Percentiles rank a stretch among this genome's conserved stretches.
phyloP scores from a whole-genome alignment of 2,113 vertebrate species.

The Pterocles orientalis region DNA sequence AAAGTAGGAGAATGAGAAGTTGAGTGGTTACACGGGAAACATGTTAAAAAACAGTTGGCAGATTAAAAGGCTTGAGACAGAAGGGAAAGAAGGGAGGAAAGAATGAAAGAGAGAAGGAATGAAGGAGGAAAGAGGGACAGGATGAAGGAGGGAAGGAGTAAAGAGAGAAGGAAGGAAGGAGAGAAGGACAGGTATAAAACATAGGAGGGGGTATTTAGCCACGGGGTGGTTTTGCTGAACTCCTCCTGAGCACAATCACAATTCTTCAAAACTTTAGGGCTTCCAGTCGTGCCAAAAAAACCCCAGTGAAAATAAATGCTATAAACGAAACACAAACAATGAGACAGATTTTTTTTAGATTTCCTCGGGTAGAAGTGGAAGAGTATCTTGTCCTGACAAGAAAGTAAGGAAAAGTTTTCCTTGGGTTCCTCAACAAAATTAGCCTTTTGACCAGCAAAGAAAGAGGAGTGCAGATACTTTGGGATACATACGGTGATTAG shows the following conservation, averaged over 20 bases:
- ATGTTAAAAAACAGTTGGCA: neutral
- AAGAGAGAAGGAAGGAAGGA: neutral
- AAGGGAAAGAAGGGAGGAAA: neutral
- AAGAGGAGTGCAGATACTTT: neutral
- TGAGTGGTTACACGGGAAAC: neutral
- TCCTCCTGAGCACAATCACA: neutral
- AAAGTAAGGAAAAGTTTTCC: neutral
- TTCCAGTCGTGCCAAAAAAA: neutral
- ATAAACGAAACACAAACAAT: neutral
- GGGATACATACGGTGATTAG: neutral
- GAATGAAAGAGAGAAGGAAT: neutral
- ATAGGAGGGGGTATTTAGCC: neutral
- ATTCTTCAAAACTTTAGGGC: neutral
- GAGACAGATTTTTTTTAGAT: neutral
- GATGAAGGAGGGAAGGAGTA: neutral
- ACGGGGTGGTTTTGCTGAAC: neutral
- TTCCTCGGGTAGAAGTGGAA: neutral
- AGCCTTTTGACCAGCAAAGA: neutral
- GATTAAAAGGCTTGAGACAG: neutral
- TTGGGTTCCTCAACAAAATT: neutral
- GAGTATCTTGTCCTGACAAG: neutral
- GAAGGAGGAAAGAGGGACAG: neutral
- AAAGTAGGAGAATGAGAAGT: neutral
- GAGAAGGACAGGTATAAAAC: accelerated
- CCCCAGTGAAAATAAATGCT: neutral